Base-by-base conservation (phyloP, 2,888 invertebrate species). In the Drosophila sordidapex region DNA sequence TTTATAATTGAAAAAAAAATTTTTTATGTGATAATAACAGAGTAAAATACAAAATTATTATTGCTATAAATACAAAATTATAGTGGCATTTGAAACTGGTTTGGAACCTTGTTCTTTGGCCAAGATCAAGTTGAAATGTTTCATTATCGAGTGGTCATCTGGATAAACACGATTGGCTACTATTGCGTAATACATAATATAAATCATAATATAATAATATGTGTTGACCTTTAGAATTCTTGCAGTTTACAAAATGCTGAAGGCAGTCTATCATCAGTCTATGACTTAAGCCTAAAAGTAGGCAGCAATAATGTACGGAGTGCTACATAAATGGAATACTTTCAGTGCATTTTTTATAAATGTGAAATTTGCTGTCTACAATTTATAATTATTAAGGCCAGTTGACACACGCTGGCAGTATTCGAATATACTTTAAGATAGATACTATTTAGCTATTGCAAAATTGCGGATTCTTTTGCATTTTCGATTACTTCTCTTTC, bases 91-190 rank as follows among this genome's bases (percentile, higher is more conserved):
- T 69, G 27, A 60, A 87, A 87, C 90, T 72, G 70, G 85, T 89
- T 87, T 78, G 3, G 15, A 56, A 49, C 57, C 61, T 74, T 63
- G 64, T 59, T 63, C 36, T 71, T 67, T 69, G 57, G 69, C 25
- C 74, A 84, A 85, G 84, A 87, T 74, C 85, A 84, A 77, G 72
- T 73, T 68, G 38, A 70, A 29, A 36, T 58, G 43, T 59, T 76
- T 73, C 67, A 74, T 70, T 87, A 87, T 74, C 87, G 65, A 65
- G 48, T 38, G 63, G 65, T 82, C 63, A 40, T 71, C 84, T 74
- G 71, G 74, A 72, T 33, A 71, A 72, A 82, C 89, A 62, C 76
- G 75, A 87, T 85, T 80, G 31, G 21, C 29, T 29, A 29, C 18
- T 5, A 35, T 81, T 83, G 79, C 89, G 84, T 76, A 83, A 88